Evolutionary conservation across 2,797 vertebrate species (phyloP).

Genomic region (Neomorphus geoffroyi): DNA sequence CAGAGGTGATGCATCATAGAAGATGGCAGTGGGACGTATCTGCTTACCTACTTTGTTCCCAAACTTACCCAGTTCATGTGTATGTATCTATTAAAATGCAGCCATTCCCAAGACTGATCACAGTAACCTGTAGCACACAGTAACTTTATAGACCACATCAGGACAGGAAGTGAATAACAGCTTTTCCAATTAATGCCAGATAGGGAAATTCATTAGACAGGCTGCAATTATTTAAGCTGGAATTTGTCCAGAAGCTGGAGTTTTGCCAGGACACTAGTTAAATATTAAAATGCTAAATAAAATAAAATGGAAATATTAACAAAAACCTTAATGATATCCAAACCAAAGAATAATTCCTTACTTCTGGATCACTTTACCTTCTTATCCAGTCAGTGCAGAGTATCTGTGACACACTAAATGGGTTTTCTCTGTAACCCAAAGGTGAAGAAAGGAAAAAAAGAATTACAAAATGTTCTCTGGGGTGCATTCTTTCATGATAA

Average conservation of each 20-base stretch:
- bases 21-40: neutral
- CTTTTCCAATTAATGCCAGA: constrained; percentile 39
- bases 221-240: constrained; percentile 39
- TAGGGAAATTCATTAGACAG: constrained; percentile 24
- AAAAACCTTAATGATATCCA: neutral
- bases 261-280: neutral
- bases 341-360: neutral
- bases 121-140: neutral
- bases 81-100: neutral
- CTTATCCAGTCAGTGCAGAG: neutral
- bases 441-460: neutral
- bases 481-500: neutral
- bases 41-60: neutral
- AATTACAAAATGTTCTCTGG: neutral
- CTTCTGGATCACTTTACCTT: neutral
- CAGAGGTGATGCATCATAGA: neutral
- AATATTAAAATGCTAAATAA: neutral
- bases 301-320: neutral
- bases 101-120: neutral
- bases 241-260: constrained; percentile 28
- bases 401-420: neutral
- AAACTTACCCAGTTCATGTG: neutral
- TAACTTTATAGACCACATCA: neutral
- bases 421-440: neutral
- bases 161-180: constrained; percentile 23